A percentile compares a stretch with the other conserved stretches of the same genome.
phyloP scores from a whole-genome alignment of 2,113 vertebrate genomes.

The Cynoglossus semilaevis region DNA sequence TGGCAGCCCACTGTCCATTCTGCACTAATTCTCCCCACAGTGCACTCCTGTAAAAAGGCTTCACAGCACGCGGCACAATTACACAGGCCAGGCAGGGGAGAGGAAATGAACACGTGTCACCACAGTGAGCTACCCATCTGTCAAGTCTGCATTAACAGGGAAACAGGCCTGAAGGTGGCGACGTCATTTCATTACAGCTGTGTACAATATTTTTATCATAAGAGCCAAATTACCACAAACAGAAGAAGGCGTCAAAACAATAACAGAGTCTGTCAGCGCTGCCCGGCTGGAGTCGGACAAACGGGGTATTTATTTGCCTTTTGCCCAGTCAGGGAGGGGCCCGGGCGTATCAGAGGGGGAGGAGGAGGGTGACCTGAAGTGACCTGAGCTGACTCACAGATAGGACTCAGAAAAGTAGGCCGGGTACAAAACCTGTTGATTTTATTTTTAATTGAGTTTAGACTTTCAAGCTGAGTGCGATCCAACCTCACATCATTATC shows the following conservation, averaged over 20 bases:
- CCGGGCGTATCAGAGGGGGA: neutral
- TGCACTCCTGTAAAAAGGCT: neutral
- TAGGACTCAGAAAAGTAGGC: neutral
- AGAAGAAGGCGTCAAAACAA: slow-evolving; percentile 19
- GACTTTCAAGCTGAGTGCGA: neutral
- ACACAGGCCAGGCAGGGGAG: neutral
- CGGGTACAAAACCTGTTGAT: neutral
- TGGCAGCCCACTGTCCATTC: neutral
- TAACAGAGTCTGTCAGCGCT: slow-evolving; percentile 18
- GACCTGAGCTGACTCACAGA: too few relatives aligned
- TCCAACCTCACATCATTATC: neutral
- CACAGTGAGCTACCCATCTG: slow-evolving; percentile 1
- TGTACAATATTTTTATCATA: slow-evolving; percentile 40
- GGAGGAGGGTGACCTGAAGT: neutral
- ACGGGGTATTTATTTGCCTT: slow-evolving; percentile 16
- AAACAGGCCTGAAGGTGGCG: neutral
- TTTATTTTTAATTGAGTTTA: neutral
- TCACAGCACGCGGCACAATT: neutral
- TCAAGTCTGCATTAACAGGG: neutral
- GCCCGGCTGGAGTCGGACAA: slow-evolving; percentile 1
- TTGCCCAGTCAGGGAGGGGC: slow-evolving; percentile 7
- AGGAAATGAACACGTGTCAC: slow-evolving; percentile 3
- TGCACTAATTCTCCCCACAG: neutral
- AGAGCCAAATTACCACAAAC: slow-evolving; percentile 20
- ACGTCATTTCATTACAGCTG: slow-evolving; percentile 19